Conservation (phyloP, 2,113 vertebrate species). For the Mohoua ochrocephala region DNA sequence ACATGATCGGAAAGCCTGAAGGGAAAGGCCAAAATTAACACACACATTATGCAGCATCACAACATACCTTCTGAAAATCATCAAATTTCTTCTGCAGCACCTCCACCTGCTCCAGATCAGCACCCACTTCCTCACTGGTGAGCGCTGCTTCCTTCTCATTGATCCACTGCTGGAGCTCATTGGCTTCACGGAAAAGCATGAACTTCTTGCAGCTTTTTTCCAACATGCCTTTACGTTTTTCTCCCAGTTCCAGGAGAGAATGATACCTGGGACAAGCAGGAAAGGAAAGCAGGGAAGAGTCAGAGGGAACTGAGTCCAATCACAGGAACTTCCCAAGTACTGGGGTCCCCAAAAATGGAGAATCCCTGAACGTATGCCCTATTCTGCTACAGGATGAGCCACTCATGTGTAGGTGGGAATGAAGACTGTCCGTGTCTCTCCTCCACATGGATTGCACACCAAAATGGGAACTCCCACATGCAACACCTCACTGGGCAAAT, state of each 20-base stretch:
- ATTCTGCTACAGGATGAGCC: background rate
- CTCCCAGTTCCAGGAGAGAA: slow-evolving; percentile 89
- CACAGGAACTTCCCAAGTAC: background rate
- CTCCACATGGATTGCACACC: background rate
- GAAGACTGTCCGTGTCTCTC: background rate
- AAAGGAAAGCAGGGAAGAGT: background rate
- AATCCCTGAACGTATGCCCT: background rate
- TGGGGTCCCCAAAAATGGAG: background rate
- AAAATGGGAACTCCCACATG: background rate
- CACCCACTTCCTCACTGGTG: slow-evolving; percentile 91
- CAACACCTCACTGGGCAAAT: background rate
- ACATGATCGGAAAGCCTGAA: background rate
- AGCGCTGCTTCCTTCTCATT: slow-evolving; percentile 92
- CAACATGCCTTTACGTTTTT: slow-evolving; percentile 94
- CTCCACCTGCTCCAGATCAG: slow-evolving; percentile 96
- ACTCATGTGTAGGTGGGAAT: background rate
- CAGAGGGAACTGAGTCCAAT: background rate
- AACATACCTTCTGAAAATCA: slow-evolving; percentile 94
- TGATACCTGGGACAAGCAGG: slow-evolving; percentile 77
- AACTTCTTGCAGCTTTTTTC: slow-evolving; percentile 99
- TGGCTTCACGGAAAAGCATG: slow-evolving; percentile 96
- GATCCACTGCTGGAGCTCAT: slow-evolving; percentile 97
- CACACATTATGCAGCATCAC: too few relatives aligned
- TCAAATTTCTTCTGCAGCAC: slow-evolving; percentile 99
- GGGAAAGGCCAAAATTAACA: background rate